A percentile compares a stretch with the other conserved stretches of the same genome.
Conservation (phyloP, 2,888 invertebrate species). For the Nomada hirtipes region DNA sequence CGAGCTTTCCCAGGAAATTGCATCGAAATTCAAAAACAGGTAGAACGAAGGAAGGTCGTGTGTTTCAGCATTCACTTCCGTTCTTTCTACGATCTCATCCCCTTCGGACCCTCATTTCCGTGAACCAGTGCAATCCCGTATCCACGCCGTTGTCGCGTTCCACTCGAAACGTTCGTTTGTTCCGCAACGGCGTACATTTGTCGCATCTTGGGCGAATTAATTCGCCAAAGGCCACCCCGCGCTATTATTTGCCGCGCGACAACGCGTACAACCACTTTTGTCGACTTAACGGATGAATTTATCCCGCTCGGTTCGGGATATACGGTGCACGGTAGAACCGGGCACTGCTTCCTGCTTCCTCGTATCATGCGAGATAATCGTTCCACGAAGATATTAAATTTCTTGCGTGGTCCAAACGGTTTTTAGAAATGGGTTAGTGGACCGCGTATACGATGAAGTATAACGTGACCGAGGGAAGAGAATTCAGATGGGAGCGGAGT, state of each 20-base stretch:
- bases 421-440: constrained; percentile 19
- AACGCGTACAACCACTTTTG: constrained; percentile 31
- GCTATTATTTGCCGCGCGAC: constrained; percentile 33
- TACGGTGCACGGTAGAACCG: background rate
- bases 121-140: constrained; percentile 36
- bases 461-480: constrained; percentile 6
- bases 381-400: constrained; percentile 34
- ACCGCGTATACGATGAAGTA: background rate
- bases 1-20: constrained; percentile 62
- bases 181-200: constrained; percentile 30
- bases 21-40: constrained; percentile 48
- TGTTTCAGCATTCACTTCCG: constrained; percentile 32
- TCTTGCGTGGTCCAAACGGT: background rate
- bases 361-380: constrained; percentile 28
- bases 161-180: constrained; percentile 26
- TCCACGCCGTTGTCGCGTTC: background rate
- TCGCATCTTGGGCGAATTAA: constrained; percentile 16
- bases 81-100: constrained; percentile 46
- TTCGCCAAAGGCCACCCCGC: constrained; percentile 10
- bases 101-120: constrained; percentile 60
- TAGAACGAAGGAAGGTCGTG: constrained; percentile 36
- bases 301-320: background rate
- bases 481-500: background rate
- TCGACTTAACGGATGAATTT: constrained; percentile 36
- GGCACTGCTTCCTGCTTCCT: background rate